Percentiles rank a stretch among this genome's conserved stretches.
These are phyloP conservation scores for Acinonyx jubatus DNA, from an alignment of 2,113 vertebrate species.

Conservation along the genomic window DNA sequence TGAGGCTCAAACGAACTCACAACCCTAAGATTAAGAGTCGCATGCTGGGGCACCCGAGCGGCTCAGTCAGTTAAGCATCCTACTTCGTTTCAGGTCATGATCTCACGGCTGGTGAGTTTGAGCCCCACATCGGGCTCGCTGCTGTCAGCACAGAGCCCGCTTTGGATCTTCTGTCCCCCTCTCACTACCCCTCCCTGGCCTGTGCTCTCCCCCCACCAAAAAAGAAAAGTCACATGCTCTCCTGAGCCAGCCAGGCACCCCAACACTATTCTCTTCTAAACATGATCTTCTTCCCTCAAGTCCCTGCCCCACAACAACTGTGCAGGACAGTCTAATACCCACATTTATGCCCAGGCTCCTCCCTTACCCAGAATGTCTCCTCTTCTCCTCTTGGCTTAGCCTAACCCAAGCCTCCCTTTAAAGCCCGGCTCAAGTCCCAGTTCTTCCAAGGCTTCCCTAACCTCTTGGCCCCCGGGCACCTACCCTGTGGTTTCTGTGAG, in stretches of 20 bases:
- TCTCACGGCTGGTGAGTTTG: too few species aligned
- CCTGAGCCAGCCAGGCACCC: neutral
- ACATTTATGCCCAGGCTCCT: neutral
- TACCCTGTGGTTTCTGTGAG: neutral
- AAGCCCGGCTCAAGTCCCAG: neutral
- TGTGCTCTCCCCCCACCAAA: too few species aligned
- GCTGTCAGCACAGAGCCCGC: too few species aligned
- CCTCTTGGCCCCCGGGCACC: fast-evolving
- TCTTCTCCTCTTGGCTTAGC: neutral
- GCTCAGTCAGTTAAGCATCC: too few species aligned
- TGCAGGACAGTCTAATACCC: neutral
- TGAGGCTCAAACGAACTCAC: neutral
- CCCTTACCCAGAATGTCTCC: neutral
- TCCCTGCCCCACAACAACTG: neutral
- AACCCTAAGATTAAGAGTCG: neutral
- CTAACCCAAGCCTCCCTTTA: too few species aligned
- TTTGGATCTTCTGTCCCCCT: too few species aligned
- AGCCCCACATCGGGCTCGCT: too few species aligned
- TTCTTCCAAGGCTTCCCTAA: neutral
- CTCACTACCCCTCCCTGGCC: too few species aligned
- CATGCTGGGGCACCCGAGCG: too few species aligned
- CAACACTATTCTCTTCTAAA: neutral
- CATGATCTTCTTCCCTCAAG: neutral
- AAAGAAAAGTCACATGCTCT: neutral
- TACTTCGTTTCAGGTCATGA: too few species aligned